These are phyloP conservation scores for Pegoplata infirma DNA, from an alignment of 2,888 invertebrate genomes.

Conservation along the genomic window DNA sequence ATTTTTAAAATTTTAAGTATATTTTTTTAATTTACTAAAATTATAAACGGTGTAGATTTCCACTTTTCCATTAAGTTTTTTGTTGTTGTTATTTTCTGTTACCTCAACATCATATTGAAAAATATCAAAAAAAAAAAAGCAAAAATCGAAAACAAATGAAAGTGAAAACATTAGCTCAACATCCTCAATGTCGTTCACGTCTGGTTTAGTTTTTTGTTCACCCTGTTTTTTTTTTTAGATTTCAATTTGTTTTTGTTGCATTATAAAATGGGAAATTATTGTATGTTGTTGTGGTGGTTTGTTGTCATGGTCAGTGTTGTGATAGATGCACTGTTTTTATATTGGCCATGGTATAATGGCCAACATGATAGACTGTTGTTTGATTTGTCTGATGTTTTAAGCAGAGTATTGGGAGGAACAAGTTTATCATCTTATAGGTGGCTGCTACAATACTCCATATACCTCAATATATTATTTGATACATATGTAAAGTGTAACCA, in stretches of 20 bases:
- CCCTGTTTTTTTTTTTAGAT: background rate
- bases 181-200: conserved; percentile 58
- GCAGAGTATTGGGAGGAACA: background rate
- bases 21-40: background rate
- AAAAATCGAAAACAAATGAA: conserved; percentile 41
- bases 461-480: conserved; percentile 44
- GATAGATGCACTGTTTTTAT: conserved; percentile 4
- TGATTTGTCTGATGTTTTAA: background rate
- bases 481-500: conserved; percentile 29
- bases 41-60: conserved; percentile 34
- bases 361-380: too few species aligned
- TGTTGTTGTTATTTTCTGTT: conserved; percentile 41
- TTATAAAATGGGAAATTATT: conserved; percentile 44
- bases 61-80: conserved; percentile 55
- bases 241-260: conserved; percentile 2
- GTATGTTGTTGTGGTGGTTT: background rate
- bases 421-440: too few species aligned
- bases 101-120: conserved; percentile 47
- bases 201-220: conserved; percentile 52
- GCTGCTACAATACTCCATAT: conserved; percentile 48
- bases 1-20: too few species aligned
- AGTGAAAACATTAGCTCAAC: conserved; percentile 52
- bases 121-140: background rate
- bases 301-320: conserved; percentile 55
- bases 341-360: background rate